These are phyloP conservation scores for Merops nubicus DNA, from an alignment of 2,113 vertebrate species.

Conservation along the genomic window DNA sequence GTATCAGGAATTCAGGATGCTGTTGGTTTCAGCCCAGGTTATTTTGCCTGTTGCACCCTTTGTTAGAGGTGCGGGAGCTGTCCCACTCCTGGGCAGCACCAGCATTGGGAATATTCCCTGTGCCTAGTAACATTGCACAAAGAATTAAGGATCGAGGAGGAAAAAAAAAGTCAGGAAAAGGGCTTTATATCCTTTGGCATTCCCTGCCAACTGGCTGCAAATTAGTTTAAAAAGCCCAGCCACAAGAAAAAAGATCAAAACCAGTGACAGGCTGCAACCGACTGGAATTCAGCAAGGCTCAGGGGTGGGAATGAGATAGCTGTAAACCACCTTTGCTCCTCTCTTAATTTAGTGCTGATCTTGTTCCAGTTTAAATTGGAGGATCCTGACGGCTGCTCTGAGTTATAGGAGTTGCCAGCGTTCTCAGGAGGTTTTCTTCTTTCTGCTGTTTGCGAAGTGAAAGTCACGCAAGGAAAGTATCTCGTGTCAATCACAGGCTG, in stretches of 20 bases:
- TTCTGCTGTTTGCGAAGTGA: background rate
- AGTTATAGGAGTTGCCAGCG: background rate
- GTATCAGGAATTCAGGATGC: background rate
- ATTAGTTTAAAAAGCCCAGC: background rate
- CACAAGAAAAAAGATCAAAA: background rate
- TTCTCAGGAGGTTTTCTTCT: slow-evolving; percentile 41
- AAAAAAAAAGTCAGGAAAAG: background rate
- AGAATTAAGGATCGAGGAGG: background rate
- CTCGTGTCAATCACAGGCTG: background rate
- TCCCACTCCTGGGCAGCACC: background rate
- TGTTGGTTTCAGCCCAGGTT: background rate
- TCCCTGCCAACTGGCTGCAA: background rate
- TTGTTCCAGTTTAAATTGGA: slow-evolving; percentile 3
- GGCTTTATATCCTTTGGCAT: background rate
- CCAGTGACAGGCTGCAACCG: background rate
- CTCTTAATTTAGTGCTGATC: slow-evolving; percentile 21
- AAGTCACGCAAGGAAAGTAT: slow-evolving; percentile 4
- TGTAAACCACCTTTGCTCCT: slow-evolving; percentile 19
- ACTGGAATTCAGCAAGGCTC: background rate
- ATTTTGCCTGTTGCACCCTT: background rate
- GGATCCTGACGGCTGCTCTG: slow-evolving; percentile 13
- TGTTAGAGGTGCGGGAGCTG: background rate
- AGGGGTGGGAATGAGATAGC: background rate
- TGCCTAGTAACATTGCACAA: rapidly evolving
- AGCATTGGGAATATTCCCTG: background rate